phyloP scores from a whole-genome alignment of 2,113 vertebrate genomes.

The Erpornis zantholeuca region DNA sequence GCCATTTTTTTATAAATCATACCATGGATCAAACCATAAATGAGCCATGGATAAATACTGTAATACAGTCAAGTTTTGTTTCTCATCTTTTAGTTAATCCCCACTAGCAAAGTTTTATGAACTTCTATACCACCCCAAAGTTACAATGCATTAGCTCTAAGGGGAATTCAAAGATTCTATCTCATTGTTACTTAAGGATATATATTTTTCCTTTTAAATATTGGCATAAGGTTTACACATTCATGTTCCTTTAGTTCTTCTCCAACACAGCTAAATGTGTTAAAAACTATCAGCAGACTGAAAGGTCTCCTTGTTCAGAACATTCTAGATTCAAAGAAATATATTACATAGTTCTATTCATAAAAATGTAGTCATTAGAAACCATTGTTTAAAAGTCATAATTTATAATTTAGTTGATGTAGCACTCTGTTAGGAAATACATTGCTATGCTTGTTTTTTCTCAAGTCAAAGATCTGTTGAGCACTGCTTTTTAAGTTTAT shows the following conservation, averaged over 20 bases:
- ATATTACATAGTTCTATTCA: neutral
- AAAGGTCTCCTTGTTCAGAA: neutral
- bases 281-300: neutral
- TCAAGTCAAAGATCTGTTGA: neutral
- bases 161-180: neutral
- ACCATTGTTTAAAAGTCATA: neutral
- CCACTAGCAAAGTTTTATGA: neutral
- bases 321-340: neutral
- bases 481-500: neutral
- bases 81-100: neutral
- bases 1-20: neutral
- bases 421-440: neutral
- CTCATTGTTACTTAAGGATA: neutral
- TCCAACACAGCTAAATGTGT: neutral
- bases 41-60: neutral
- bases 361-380: neutral
- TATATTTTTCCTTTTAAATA: neutral
- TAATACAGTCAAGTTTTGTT: neutral
- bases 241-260: neutral
- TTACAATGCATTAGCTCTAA: neutral
- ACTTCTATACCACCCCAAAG: neutral
- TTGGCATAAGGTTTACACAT: neutral
- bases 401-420: neutral
- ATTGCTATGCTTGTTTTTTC: neutral
- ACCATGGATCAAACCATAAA: neutral